Percentiles rank a stretch among this genome's conserved stretches.
Conservation (phyloP, 2,888 invertebrate genomes). For the Pasiphila rectangulata region DNA sequence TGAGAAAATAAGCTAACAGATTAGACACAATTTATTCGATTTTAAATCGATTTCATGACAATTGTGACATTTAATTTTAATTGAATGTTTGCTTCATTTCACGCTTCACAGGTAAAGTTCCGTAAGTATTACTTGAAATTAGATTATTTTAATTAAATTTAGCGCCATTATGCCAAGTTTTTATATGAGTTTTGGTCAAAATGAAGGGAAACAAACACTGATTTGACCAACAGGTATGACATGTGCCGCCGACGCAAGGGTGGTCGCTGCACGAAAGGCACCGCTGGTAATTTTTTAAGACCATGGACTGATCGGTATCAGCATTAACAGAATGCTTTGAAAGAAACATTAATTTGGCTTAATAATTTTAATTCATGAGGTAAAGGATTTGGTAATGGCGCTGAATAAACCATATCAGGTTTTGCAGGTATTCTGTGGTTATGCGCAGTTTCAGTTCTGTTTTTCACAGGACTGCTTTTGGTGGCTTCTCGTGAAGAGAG, state of each 20-base stretch:
- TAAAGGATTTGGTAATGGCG: constrained; percentile 80
- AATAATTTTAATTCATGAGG: constrained; percentile 70
- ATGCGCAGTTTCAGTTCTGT: no score
- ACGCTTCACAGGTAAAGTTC: constrained; percentile 45
- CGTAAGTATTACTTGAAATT: constrained; percentile 41
- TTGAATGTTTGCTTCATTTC: constrained; percentile 20
- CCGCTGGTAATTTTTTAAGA: constrained; percentile 91
- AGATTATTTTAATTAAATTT: constrained; percentile 44
- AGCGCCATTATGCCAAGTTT: constrained; percentile 66
- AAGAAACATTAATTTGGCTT: constrained; percentile 71
- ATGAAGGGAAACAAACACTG: constrained; percentile 59
- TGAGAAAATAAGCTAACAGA: neutral
- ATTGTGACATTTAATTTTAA: constrained; percentile 2
- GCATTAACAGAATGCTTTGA: constrained; percentile 76
- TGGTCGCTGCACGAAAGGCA: constrained; percentile 98
- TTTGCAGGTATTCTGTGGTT: neutral
- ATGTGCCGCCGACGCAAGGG: constrained; percentile 98
- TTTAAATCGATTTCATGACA: neutral
- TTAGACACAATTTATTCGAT: neutral
- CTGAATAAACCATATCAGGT: constrained; percentile 53
- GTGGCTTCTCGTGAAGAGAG: no score
- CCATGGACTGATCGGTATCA: constrained; percentile 64
- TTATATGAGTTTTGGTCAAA: constrained; percentile 33
- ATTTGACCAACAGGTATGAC: constrained; percentile 92
- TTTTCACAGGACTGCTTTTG: no score